phyloP scores from a whole-genome alignment of 1,140 invertebrate species.

The Orchestia grillus region DNA sequence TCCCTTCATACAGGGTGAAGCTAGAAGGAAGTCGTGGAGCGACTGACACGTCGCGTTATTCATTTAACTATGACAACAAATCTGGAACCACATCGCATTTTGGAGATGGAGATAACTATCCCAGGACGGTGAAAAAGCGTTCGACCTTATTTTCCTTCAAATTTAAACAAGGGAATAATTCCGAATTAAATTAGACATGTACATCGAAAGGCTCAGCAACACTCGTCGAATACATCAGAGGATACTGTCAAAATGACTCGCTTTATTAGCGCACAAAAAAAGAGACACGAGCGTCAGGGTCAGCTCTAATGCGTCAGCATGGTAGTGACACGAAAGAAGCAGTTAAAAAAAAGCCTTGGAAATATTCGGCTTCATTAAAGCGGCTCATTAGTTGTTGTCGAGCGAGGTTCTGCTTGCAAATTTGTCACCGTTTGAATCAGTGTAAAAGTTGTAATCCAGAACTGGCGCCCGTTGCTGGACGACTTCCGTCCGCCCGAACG shows the following conservation, averaged over 20 bases:
- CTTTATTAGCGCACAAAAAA: neutral
- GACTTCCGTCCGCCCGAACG: neutral
- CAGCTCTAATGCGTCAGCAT: neutral
- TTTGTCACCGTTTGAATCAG: neutral
- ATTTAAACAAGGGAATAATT: too few relatives aligned
- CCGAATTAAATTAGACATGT: neutral
- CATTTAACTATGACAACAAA: too few relatives aligned
- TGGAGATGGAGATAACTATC: too few relatives aligned
- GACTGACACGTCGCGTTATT: too few relatives aligned
- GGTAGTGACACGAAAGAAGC: neutral
- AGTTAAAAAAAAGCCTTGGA: neutral
- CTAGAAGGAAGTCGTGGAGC: too few relatives aligned
- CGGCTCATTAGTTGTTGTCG: neutral
- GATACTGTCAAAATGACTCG: neutral
- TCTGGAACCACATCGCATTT: too few relatives aligned
- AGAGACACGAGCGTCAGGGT: neutral
- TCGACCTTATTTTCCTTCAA: too few relatives aligned
- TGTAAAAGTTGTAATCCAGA: neutral
- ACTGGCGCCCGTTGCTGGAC: neutral
- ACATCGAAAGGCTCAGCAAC: neutral
- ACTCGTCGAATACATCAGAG: neutral
- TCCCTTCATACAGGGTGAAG: too few relatives aligned
- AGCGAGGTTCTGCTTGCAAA: neutral
- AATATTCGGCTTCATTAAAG: conserved; percentile 1
- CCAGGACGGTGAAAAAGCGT: too few relatives aligned